Conservation (phyloP, 2,888 invertebrate genomes). For the Apotomis capreana region DNA sequence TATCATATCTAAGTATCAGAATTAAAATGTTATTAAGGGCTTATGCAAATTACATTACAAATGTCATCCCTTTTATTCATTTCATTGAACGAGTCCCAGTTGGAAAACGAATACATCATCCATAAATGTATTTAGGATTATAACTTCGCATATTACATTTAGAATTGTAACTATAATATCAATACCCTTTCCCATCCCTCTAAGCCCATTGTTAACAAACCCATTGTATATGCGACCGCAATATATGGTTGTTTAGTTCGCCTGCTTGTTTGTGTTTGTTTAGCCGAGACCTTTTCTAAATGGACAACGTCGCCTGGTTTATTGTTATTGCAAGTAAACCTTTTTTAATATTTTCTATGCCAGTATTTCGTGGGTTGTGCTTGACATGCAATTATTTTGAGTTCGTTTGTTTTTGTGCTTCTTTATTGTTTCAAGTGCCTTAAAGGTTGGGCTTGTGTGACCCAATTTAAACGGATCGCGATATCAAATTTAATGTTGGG, state of each 20-base stretch:
- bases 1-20: too few species aligned
- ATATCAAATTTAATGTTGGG: not conserved
- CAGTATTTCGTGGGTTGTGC: constrained; percentile 20
- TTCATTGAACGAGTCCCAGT: not conserved
- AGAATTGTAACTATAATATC: constrained; percentile 42
- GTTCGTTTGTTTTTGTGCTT: constrained; percentile 37
- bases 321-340: constrained; percentile 41
- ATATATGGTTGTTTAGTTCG: constrained; percentile 55
- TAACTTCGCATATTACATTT: constrained; percentile 33
- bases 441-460: constrained; percentile 25
- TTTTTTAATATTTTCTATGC: constrained; percentile 53
- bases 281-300: constrained; percentile 57
- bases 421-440: constrained; percentile 35
- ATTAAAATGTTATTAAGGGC: too few species aligned
- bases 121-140: constrained; percentile 32
- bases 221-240: constrained; percentile 58
- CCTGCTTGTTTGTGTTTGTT: constrained; percentile 57
- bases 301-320: constrained; percentile 49
- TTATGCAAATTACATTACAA: too few species aligned
- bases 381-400: constrained; percentile 39
- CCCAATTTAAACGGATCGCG: not conserved
- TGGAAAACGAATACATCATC: constrained; percentile 9
- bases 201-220: constrained; percentile 57
- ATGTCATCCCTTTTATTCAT: too few species aligned
- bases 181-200: constrained; percentile 51